Conservation (phyloP, 1,140 invertebrate species). For the Yoshiicerus persimilis region DNA sequence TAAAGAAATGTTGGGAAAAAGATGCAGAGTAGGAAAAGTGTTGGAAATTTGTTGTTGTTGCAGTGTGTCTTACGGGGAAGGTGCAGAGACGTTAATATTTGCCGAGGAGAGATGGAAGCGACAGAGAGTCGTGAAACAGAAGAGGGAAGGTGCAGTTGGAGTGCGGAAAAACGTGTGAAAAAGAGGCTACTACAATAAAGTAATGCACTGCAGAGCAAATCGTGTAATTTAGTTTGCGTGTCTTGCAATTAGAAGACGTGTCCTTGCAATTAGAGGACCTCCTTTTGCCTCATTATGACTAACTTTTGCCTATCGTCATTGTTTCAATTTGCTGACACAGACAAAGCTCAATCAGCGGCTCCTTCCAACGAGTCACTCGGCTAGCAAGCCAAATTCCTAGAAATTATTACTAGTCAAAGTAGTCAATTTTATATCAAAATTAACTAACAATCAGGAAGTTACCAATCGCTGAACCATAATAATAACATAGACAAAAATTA, state of each 20-base stretch:
- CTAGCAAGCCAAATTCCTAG: not conserved
- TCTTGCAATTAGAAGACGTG: conserved; percentile 28
- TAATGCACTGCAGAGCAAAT: not conserved
- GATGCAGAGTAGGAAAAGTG: too few species aligned
- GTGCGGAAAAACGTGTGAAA: conserved; percentile 22
- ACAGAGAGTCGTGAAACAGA: not conserved
- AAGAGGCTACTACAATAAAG: not conserved
- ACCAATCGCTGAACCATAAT: not conserved
- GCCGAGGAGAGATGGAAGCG: not conserved
- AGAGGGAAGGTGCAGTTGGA: not conserved
- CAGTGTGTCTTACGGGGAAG: not conserved
- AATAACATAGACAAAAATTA: not conserved
- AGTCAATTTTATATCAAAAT: not conserved
- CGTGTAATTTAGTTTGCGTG: conserved; percentile 4
- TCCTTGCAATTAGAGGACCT: conserved; percentile 13
- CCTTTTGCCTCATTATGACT: not conserved
- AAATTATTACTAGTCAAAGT: not conserved
- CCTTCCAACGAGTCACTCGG: not conserved
- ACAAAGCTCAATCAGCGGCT: not conserved
- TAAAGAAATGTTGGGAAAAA: too few species aligned
- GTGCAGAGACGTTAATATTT: not conserved
- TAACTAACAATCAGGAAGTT: not conserved
- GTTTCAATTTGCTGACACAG: not conserved
- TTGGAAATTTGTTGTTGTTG: not conserved
- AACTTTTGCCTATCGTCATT: not conserved